Conservation (phyloP, 2,888 invertebrate genomes). For the Chorisops tibialis region DNA sequence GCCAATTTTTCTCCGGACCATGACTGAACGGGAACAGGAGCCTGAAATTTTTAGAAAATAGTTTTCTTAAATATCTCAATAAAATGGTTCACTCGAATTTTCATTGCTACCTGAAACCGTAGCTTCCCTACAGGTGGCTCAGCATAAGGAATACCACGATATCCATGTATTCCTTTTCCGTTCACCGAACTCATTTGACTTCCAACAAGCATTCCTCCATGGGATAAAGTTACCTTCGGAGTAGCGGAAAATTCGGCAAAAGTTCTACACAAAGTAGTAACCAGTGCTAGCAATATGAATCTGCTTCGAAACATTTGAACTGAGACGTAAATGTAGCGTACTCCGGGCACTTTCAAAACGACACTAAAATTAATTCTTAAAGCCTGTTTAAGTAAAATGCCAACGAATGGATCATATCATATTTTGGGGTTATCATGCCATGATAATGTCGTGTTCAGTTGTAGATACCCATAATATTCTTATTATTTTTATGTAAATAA, state of each 20-base stretch:
- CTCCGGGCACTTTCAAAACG: no score
- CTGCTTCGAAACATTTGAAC: no score
- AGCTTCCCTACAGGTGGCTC: constrained; percentile 3
- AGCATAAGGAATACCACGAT: constrained; percentile 12
- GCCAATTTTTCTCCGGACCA: constrained; percentile 8
- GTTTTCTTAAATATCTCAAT: no score
- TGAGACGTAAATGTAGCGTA: no score
- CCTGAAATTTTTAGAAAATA: background rate
- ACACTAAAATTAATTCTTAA: no score
- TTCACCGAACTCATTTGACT: constrained; percentile 3
- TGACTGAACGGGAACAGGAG: background rate
- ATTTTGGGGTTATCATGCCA: no score
- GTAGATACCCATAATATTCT: no score
- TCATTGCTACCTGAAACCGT: background rate
- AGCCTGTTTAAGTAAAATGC: no score
- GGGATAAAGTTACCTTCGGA: background rate
- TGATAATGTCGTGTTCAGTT: no score
- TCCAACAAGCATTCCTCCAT: constrained; percentile 5
- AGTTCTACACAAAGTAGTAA: background rate
- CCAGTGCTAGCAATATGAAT: no score
- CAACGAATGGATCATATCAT: no score
- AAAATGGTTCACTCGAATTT: background rate
- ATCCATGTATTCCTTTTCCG: background rate
- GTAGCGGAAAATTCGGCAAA: background rate
- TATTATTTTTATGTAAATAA: no score